phyloP scores from a whole-genome alignment of 2,797 vertebrate genomes.

The Takifugu ocellatus region DNA sequence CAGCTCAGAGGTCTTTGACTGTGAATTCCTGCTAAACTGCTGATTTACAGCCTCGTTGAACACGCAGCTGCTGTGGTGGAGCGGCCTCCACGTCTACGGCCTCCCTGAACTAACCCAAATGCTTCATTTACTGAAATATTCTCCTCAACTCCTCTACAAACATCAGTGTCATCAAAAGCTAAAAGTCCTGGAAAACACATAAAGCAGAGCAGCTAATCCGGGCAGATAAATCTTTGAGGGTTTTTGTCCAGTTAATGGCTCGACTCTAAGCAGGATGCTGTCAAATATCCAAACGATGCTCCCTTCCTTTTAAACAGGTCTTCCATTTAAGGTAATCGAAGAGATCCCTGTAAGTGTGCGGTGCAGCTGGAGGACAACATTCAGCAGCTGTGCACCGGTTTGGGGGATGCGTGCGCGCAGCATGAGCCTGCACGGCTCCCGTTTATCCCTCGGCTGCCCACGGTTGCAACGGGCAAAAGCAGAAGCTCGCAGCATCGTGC shows the following conservation, averaged over 20 bases:
- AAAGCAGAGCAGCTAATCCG: neutral
- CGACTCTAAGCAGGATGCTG: constrained; percentile 1
- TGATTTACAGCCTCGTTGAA: no score
- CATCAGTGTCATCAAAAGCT: neutral
- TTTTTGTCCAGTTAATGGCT: constrained; percentile 5
- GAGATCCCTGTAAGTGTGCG: neutral
- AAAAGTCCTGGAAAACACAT: constrained; percentile 1
- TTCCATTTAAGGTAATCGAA: constrained; percentile 14
- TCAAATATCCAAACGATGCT: neutral
- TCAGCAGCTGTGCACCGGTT: neutral
- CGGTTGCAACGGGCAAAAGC: no score
- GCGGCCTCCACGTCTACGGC: neutral
- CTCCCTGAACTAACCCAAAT: neutral
- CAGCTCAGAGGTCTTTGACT: no score
- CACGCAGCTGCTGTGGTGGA: no score
- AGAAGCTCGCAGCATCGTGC: no score
- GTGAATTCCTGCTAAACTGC: no score
- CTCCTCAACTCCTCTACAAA: neutral
- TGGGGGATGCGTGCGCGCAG: neutral
- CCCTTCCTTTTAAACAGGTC: constrained; percentile 14
- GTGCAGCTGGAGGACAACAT: constrained; percentile 12
- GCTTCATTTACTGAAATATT: neutral
- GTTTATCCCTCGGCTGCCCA: no score
- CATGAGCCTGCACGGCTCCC: no score
- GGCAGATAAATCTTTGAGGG: neutral